phyloP scores from a whole-genome alignment of 2,888 invertebrate species.

The Clostera curtula region DNA sequence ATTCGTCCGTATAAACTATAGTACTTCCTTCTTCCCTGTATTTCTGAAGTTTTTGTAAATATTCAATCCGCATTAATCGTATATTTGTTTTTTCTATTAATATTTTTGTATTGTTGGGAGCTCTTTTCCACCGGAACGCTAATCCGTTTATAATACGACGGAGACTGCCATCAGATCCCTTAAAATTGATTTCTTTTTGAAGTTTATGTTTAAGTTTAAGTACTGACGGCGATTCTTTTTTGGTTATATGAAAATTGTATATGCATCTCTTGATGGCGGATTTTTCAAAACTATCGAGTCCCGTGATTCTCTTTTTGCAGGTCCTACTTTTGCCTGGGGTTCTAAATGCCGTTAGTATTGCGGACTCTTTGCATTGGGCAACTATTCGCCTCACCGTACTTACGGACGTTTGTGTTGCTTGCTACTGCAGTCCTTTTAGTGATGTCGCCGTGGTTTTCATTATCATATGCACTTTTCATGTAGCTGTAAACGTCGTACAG shows the following conservation, averaged over 20 bases:
- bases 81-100: constrained; percentile 6
- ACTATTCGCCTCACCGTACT: too few relatives aligned
- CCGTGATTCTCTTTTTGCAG: constrained; percentile 19
- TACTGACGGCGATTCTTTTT: constrained; percentile 25
- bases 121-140: constrained; percentile 3
- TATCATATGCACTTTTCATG: too few relatives aligned
- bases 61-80: constrained; percentile 3
- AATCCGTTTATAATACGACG: neutral
- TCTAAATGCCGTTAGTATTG: constrained; percentile 12
- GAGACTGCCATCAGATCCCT: constrained; percentile 1
- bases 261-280: constrained; percentile 26
- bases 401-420: too few relatives aligned
- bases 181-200: neutral
- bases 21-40: too few relatives aligned
- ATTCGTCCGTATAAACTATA: constrained; percentile 8
- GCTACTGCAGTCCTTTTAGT: too few relatives aligned
- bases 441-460: too few relatives aligned
- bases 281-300: constrained; percentile 23
- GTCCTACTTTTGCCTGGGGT: constrained; percentile 23
- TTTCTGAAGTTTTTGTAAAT: too few relatives aligned
- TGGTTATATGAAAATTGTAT: constrained; percentile 25
- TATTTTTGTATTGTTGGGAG: constrained; percentile 3
- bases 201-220: constrained; percentile 9
- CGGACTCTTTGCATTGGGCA: too few relatives aligned
- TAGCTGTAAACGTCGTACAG: too few relatives aligned